Conservation (phyloP, 2,888 invertebrate genomes). For the Phragmatobia fuliginosa region DNA sequence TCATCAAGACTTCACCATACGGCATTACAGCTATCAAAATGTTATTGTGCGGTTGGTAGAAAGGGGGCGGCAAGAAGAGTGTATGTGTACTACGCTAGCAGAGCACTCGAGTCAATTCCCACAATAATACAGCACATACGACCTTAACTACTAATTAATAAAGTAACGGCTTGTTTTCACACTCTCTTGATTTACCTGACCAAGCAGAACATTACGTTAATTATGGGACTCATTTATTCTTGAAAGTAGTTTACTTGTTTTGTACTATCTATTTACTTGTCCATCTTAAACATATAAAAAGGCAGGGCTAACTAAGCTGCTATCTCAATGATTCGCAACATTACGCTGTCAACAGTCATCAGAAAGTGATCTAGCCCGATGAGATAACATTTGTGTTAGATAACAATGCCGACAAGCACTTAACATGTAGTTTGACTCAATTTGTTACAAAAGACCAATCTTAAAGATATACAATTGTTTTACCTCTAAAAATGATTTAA, state of each 20-base stretch:
- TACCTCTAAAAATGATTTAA: no score
- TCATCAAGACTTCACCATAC: slow-evolving; percentile 10
- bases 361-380: slow-evolving; percentile 66
- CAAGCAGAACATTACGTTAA: slow-evolving; percentile 61
- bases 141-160: slow-evolving; percentile 77
- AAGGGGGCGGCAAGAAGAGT: slow-evolving; percentile 53
- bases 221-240: slow-evolving; percentile 35
- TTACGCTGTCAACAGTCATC: slow-evolving; percentile 65
- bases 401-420: slow-evolving; percentile 54
- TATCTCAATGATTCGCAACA: slow-evolving; percentile 17
- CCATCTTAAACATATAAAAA: not conserved
- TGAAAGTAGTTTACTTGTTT: slow-evolving; percentile 16
- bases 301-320: not conserved
- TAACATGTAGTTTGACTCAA: not conserved
- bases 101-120: slow-evolving; percentile 66
- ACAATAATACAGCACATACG: slow-evolving; percentile 74
- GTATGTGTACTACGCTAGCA: slow-evolving; percentile 55
- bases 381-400: slow-evolving; percentile 74
- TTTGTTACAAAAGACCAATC: not conserved
- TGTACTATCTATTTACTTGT: not conserved
- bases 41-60: slow-evolving; percentile 49
- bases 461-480: not conserved
- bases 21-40: slow-evolving; percentile 18
- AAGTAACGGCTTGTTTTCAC: slow-evolving; percentile 73
- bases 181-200: slow-evolving; percentile 69